Conservation (phyloP, 2,888 invertebrate genomes). For the Neocrepidodera transversa region DNA sequence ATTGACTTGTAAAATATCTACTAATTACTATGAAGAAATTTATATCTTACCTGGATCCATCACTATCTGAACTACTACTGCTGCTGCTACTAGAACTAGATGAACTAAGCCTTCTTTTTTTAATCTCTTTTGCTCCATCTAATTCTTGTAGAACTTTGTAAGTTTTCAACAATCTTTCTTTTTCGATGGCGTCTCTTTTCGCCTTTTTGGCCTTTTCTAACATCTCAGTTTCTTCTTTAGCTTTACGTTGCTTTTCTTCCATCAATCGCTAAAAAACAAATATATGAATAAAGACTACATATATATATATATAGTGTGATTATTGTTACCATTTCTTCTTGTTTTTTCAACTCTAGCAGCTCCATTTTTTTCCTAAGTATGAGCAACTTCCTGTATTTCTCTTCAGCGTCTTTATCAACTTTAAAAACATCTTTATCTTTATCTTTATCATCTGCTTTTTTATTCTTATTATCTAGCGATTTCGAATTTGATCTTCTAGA, state of each 20-base stretch:
- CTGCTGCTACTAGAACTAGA: slow-evolving; percentile 50
- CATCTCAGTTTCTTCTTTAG: slow-evolving; percentile 60
- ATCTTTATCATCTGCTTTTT: slow-evolving; percentile 33
- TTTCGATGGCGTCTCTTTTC: slow-evolving; percentile 58
- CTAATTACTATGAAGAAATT: too few relatives aligned
- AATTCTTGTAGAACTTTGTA: slow-evolving; percentile 58
- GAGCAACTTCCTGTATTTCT: slow-evolving; percentile 58
- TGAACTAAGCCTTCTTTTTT: slow-evolving; percentile 43
- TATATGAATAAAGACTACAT: not conserved
- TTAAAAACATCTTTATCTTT: slow-evolving; percentile 44
- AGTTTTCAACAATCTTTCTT: slow-evolving; percentile 58
- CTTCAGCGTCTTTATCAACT: slow-evolving; percentile 52
- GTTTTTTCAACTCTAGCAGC: slow-evolving; percentile 65
- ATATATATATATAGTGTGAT: not conserved
- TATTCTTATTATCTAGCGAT: slow-evolving; percentile 23
- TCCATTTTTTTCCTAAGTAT: slow-evolving; percentile 69
- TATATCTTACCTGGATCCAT: slow-evolving; percentile 34
- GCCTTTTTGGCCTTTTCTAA: slow-evolving; percentile 59
- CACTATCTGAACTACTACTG: slow-evolving; percentile 46
- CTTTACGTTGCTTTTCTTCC: slow-evolving; percentile 59
- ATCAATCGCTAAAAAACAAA: slow-evolving; percentile 45
- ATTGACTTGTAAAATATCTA: too few relatives aligned
- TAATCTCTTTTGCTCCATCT: slow-evolving; percentile 50
- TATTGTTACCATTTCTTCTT: slow-evolving; percentile 54
- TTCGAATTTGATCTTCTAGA: slow-evolving; percentile 42